phyloP scores from a whole-genome alignment of 2,888 invertebrate species.

The Philaethria dido region DNA sequence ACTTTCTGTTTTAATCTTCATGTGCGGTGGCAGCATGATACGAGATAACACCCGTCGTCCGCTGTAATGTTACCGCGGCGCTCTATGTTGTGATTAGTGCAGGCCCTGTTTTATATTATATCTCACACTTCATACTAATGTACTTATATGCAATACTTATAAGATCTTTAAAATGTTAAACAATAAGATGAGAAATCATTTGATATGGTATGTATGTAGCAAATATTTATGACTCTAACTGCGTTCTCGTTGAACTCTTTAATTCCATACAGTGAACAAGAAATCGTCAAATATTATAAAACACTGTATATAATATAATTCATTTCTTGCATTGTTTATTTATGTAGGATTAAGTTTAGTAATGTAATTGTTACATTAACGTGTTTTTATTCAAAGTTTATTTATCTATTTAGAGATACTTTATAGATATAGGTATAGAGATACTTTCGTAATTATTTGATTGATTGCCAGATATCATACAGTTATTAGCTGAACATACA shows the following conservation, averaged over 20 bases:
- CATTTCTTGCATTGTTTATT: not conserved
- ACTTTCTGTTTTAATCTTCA: constrained; percentile 77
- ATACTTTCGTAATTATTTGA: not conserved
- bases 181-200: not conserved
- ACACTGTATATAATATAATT: not conserved
- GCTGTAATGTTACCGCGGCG: constrained; percentile 30
- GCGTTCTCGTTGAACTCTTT: constrained; percentile 31
- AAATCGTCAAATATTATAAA: not conserved
- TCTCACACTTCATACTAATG: no score
- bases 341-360: not conserved
- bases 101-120: constrained; percentile 45
- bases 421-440: not conserved
- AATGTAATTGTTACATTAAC: not conserved
- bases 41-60: constrained; percentile 48
- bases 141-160: not conserved
- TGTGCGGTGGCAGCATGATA: constrained; percentile 54
- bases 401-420: not conserved
- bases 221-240: not conserved
- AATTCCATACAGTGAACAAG: not conserved
- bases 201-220: no score
- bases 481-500: constrained; percentile 12
- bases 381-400: not conserved
- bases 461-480: constrained; percentile 2
- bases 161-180: constrained; percentile 7
- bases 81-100: constrained; percentile 49